Evolutionary conservation across 2,888 invertebrate genomes (phyloP).

Genomic region (Campoplex capitator): DNA sequence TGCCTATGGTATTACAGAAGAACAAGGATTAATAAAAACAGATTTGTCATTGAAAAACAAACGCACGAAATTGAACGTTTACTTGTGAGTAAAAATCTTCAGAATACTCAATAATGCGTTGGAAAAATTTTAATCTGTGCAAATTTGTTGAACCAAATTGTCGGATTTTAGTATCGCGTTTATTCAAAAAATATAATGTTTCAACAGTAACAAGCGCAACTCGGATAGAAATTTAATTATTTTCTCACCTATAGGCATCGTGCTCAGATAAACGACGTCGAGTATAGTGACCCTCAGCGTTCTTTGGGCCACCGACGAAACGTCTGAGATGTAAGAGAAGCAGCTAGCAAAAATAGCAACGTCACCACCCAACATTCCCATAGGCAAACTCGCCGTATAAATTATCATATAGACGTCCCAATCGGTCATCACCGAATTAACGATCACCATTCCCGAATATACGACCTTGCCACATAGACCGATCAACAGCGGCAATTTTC

Average conservation of each 20-base stretch:
- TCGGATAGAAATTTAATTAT: not conserved
- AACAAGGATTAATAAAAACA: not conserved
- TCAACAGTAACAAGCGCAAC: not conserved
- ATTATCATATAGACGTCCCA: constrained; percentile 92
- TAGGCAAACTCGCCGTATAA: constrained; percentile 91
- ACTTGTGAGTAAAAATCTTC: not conserved
- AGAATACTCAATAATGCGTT: not conserved
- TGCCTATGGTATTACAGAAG: constrained; percentile 85
- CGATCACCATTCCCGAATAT: constrained; percentile 90
- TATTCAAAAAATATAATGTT: not conserved
- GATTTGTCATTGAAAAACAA: not conserved
- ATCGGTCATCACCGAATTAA: constrained; percentile 87
- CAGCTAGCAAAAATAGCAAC: constrained; percentile 92
- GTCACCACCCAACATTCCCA: constrained; percentile 91
- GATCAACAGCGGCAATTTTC: constrained; percentile 90
- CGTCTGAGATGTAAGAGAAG: constrained; percentile 93
- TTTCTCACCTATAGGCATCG: constrained; percentile 90
- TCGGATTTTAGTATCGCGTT: too few species aligned
- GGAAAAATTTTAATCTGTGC: not conserved
- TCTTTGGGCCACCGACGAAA: constrained; percentile 89
- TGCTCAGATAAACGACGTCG: constrained; percentile 92
- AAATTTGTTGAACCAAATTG: not conserved
- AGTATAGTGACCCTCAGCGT: constrained; percentile 93
- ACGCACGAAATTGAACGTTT: not conserved
- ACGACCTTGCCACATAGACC: constrained; percentile 91